A percentile compares a stretch with the other conserved stretches of the same genome.
Conservation (phyloP, 2,888 invertebrate species). For the Dexiosoma caninum region DNA sequence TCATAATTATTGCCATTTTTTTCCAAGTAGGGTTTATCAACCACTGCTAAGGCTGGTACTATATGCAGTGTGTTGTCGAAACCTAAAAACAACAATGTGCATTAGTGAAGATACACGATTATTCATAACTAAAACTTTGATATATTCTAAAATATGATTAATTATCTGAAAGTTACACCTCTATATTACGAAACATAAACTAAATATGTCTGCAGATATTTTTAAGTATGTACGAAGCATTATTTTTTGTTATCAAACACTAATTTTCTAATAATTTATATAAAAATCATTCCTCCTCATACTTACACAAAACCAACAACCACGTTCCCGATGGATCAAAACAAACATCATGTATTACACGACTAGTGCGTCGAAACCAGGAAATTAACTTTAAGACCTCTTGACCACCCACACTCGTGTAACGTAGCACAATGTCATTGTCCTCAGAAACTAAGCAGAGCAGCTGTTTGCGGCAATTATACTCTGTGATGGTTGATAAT, state of each 20-base stretch:
- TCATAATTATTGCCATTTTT: conserved; percentile 67
- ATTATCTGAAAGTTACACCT: too few species aligned
- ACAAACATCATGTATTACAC: conserved; percentile 83
- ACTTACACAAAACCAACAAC: conserved; percentile 77
- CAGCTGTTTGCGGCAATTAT: conserved; percentile 74
- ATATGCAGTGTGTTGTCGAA: conserved; percentile 78
- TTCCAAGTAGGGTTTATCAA: conserved; percentile 70
- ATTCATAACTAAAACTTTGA: too few species aligned
- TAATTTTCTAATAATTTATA: too few species aligned
- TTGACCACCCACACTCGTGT: conserved; percentile 72
- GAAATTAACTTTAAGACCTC: conserved; percentile 76
- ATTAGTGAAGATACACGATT: too few species aligned
- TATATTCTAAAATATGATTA: too few species aligned
- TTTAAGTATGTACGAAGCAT: too few species aligned
- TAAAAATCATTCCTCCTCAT: too few species aligned
- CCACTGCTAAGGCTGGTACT: conserved; percentile 75
- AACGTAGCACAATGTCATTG: conserved; percentile 77
- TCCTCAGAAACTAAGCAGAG: conserved; percentile 76
- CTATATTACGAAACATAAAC: too few species aligned
- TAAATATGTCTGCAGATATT: too few species aligned
- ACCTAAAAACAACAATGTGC: conserved; percentile 69
- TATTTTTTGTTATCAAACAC: too few species aligned
- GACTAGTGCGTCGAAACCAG: conserved; percentile 75
- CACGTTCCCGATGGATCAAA: conserved; percentile 88
- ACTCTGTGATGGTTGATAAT: conserved; percentile 75